Percentiles rank a stretch among this genome's conserved stretches.
Evolutionary conservation across 2,888 invertebrate species (phyloP).

Genomic region (Aphodius sticticus): DNA sequence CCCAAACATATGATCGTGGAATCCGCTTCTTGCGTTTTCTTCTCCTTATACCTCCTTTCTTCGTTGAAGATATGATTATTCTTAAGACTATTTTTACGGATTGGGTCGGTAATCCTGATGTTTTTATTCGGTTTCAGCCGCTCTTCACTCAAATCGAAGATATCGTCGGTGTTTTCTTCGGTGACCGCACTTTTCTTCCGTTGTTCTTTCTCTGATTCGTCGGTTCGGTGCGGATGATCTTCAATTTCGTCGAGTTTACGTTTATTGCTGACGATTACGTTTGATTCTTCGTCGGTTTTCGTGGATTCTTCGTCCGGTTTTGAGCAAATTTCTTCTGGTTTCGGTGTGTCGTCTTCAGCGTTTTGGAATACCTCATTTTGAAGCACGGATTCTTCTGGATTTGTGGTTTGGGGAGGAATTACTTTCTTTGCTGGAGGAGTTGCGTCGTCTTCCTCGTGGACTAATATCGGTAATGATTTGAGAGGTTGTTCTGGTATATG

Average conservation of each 20-base stretch:
- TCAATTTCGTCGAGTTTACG: not conserved
- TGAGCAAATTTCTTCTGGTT: constrained; percentile 7
- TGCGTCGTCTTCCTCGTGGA: not conserved
- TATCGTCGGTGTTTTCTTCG: constrained; percentile 6
- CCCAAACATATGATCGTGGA: not conserved
- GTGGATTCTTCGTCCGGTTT: not conserved
- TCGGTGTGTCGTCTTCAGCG: not conserved
- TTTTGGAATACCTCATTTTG: not conserved
- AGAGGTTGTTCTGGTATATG: constrained; percentile 10
- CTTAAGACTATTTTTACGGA: not conserved
- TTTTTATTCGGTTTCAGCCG: not conserved
- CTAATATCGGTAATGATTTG: constrained; percentile 7
- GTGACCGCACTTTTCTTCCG: not conserved
- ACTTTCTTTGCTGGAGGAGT: not conserved
- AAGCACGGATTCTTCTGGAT: not conserved
- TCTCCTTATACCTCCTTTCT: not conserved
- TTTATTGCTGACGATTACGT: constrained; percentile 6
- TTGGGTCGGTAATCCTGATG: constrained; percentile 6
- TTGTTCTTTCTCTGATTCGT: constrained; percentile 7
- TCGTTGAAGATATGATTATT: constrained; percentile 4
- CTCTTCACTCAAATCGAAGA: not conserved
- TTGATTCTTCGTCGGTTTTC: not conserved
- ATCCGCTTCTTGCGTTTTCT: not conserved
- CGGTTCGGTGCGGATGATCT: not conserved
- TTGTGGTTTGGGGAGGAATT: not conserved